phyloP scores from a whole-genome alignment of 2,797 vertebrate species.

The Chiloscyllium punctatum region DNA sequence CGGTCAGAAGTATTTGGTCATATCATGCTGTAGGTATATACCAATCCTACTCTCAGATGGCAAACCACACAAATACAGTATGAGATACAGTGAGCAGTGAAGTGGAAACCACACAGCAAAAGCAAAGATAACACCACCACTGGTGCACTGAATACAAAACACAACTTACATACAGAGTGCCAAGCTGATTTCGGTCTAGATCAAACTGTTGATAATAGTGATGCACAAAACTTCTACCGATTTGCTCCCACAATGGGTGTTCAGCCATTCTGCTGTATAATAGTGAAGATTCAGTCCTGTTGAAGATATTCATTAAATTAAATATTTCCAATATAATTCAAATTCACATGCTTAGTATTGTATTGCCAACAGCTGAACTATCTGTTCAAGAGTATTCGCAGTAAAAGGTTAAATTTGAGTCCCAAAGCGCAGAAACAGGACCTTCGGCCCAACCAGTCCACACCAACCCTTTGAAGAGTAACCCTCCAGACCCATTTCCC shows the following conservation, averaged over 20 bases:
- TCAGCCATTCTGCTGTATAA: conserved; percentile 39
- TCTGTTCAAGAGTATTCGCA: background rate
- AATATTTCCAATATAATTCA: background rate
- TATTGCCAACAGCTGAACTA: no score
- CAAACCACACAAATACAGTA: background rate
- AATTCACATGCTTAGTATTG: background rate
- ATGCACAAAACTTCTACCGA: conserved; percentile 42
- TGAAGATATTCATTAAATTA: background rate
- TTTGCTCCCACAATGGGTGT: conserved; percentile 43
- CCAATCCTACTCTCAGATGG: background rate
- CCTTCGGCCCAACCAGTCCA: no score
- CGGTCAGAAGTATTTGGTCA: background rate
- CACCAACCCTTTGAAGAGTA: no score
- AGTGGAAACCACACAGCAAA: background rate
- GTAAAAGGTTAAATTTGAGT: background rate
- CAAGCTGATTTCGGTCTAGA: conserved; percentile 34
- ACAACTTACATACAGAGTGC: conserved; percentile 36
- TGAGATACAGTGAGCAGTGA: background rate
- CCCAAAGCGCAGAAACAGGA: no score
- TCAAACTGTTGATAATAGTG: conserved; percentile 43
- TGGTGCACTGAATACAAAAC: background rate
- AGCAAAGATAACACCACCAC: background rate
- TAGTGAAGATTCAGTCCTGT: background rate
- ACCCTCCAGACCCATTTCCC: no score
- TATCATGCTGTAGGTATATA: background rate